A percentile compares a stretch with the other conserved stretches of the same genome.
Conservation (phyloP, 2,113 vertebrate genomes). For the Podilymbus podiceps region DNA sequence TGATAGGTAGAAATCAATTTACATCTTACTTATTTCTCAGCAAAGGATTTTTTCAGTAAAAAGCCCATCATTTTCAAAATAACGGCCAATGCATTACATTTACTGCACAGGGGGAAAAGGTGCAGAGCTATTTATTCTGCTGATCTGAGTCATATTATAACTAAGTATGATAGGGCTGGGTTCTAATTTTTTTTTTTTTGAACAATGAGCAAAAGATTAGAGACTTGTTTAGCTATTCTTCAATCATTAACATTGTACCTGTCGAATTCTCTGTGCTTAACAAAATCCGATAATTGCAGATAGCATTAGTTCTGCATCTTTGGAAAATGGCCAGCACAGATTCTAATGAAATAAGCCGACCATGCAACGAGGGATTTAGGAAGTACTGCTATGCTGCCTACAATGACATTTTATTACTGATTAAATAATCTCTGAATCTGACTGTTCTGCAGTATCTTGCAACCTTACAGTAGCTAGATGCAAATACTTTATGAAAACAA, state of each 20-base stretch:
- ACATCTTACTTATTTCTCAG: neutral
- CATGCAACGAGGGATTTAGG: constrained; percentile 46
- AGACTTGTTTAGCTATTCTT: constrained; percentile 4
- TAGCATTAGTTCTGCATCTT: constrained; percentile 60
- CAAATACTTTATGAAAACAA: constrained; percentile 28
- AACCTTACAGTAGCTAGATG: constrained; percentile 33
- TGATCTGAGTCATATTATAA: neutral
- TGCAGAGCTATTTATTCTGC: neutral
- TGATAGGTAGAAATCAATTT: neutral
- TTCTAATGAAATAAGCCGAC: constrained; percentile 68
- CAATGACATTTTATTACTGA: constrained; percentile 52
- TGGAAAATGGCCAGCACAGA: constrained; percentile 64
- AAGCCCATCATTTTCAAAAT: neutral
- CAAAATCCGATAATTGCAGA: constrained; percentile 33
- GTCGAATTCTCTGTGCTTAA: constrained; percentile 24
- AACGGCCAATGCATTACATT: neutral
- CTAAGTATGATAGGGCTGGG: neutral
- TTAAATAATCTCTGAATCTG: constrained; percentile 64
- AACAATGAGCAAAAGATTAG: neutral
- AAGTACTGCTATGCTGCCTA: constrained; percentile 56
- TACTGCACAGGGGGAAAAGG: neutral
- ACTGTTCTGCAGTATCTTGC: constrained; percentile 40
- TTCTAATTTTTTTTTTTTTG: neutral
- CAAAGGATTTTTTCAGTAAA: neutral
- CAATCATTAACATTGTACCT: constrained; percentile 45